Conservation (phyloP, 2,888 invertebrate species). For the Chrysolina americana region DNA sequence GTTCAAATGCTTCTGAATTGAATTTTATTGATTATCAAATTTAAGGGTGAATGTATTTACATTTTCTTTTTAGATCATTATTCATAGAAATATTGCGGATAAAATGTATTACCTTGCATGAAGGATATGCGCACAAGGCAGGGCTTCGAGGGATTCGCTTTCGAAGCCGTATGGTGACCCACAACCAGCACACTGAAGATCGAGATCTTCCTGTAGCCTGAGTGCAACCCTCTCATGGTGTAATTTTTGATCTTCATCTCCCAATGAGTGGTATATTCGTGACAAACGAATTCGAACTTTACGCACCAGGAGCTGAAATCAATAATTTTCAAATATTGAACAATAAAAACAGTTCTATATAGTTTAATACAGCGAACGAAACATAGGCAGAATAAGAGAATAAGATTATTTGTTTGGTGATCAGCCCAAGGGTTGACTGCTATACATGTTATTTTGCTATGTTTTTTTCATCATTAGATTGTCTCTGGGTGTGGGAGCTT, state of each 20-base stretch:
- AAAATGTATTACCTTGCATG: constrained; percentile 78
- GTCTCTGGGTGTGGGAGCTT: no score
- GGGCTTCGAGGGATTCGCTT: constrained; percentile 82
- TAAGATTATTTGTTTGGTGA: no score
- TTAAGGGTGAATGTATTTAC: no score
- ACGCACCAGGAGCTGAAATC: constrained; percentile 80
- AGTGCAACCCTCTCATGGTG: constrained; percentile 82
- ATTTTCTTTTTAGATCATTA: not conserved
- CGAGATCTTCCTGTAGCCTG: constrained; percentile 78
- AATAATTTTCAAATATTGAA: not conserved
- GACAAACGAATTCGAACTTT: constrained; percentile 85
- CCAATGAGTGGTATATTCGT: constrained; percentile 85
- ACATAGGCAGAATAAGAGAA: no score
- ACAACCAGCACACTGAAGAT: constrained; percentile 87
- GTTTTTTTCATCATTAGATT: no score
- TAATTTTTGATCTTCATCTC: constrained; percentile 84
- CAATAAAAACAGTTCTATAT: not conserved
- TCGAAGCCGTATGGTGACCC: constrained; percentile 83
- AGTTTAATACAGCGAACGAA: not conserved
- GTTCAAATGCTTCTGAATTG: no score
- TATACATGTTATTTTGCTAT: no score
- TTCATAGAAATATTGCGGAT: not conserved
- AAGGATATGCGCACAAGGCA: constrained; percentile 90
- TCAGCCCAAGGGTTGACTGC: no score
- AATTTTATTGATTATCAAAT: no score